phyloP scores from a whole-genome alignment of 2,888 invertebrate species.

The Drosophila setosimentum region DNA sequence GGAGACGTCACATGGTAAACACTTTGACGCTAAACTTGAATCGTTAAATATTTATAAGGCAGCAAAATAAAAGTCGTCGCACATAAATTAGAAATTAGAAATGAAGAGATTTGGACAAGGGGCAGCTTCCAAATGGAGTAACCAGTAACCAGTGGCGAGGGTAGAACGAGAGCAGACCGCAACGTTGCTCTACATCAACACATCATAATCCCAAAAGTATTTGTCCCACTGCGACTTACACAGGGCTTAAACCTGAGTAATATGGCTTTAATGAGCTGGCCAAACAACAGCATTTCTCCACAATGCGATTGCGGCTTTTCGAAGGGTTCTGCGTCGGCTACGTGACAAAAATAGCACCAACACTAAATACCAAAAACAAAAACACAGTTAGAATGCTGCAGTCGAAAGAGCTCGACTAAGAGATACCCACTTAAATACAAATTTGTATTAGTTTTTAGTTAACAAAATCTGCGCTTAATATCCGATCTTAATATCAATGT shows the following conservation, averaged over 20 bases:
- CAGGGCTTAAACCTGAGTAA: slow-evolving; percentile 50
- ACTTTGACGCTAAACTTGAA: slow-evolving; percentile 68
- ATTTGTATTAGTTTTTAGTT: neutral
- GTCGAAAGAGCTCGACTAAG: neutral
- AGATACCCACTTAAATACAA: neutral
- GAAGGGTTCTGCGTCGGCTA: neutral
- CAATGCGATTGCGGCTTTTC: slow-evolving; percentile 28
- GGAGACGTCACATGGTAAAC: slow-evolving; percentile 24
- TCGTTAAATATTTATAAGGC: slow-evolving; percentile 77
- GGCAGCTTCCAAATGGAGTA: neutral
- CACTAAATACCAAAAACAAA: neutral
- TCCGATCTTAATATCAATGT: neutral
- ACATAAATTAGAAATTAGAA: slow-evolving; percentile 46
- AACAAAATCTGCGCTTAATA: neutral
- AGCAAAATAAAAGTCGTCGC: neutral
- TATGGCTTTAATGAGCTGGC: slow-evolving; percentile 73
- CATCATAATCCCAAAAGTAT: slow-evolving; percentile 68
- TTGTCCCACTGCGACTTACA: slow-evolving; percentile 3
- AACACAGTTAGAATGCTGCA: neutral
- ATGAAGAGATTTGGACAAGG: slow-evolving; percentile 17
- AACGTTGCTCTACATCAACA: slow-evolving; percentile 64
- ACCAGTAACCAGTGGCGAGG: neutral
- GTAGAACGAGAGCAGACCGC: neutral
- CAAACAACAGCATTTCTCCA: slow-evolving; percentile 41
- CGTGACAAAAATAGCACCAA: slow-evolving; percentile 11